These are phyloP conservation scores for Echiichthys vipera DNA, from an alignment of 2,797 vertebrate species.

Conservation along the genomic window DNA sequence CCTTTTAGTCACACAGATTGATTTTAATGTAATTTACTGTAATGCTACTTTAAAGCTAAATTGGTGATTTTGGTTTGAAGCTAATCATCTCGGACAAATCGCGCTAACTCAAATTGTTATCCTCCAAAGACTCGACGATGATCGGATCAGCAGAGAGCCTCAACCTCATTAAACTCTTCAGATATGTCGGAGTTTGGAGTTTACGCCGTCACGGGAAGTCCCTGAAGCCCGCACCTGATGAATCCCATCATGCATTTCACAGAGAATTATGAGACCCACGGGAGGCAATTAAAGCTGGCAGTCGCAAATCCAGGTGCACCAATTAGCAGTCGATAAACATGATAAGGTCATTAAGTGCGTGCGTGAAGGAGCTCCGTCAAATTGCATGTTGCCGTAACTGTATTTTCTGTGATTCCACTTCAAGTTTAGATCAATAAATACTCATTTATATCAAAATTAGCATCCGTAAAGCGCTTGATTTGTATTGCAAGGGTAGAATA, in stretches of 20 bases:
- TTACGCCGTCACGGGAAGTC: slow-evolving; percentile 22
- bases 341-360: slow-evolving; percentile 58
- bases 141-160: too few relatives aligned
- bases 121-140: too few relatives aligned
- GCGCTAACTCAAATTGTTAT: too few relatives aligned
- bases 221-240: slow-evolving; percentile 49
- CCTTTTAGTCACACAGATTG: too few relatives aligned
- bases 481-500: neutral
- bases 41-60: too few relatives aligned
- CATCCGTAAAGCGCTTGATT: neutral
- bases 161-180: slow-evolving; percentile 11
- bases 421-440: slow-evolving; percentile 2
- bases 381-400: neutral
- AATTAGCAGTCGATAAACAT: slow-evolving; percentile 76
- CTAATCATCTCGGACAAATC: too few relatives aligned
- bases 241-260: slow-evolving; percentile 65
- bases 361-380: neutral
- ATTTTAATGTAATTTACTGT: too few relatives aligned
- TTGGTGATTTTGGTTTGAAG: too few relatives aligned
- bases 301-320: slow-evolving; percentile 67
- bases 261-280: slow-evolving; percentile 57
- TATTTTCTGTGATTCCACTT: neutral
- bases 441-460: neutral
- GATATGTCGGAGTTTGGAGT: slow-evolving; percentile 6
- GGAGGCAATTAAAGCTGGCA: slow-evolving; percentile 72